Evolutionary conservation across 2,888 invertebrate genomes (phyloP).

Genomic region (Hoplodrina blanda): DNA sequence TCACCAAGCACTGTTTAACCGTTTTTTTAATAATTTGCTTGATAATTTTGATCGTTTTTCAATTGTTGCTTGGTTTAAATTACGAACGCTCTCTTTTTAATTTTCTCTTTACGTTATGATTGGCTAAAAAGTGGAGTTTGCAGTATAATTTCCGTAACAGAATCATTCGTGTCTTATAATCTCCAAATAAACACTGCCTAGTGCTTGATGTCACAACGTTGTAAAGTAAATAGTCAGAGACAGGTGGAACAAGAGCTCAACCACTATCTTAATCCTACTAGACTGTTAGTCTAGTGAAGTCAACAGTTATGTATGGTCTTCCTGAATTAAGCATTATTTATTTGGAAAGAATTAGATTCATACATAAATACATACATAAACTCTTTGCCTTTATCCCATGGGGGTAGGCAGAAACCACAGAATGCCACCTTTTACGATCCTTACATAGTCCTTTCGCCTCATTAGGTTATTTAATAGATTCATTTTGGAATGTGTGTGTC

Average conservation of each 20-base stretch:
- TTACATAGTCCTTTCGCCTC: too few relatives aligned
- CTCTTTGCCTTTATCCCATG: too few relatives aligned
- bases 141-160: background rate
- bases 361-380: too few relatives aligned
- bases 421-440: too few relatives aligned
- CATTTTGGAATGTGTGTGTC: too few relatives aligned
- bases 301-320: background rate
- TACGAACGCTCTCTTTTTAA: background rate
- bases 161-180: background rate
- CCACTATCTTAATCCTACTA: conserved; percentile 22
- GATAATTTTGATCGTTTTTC: too few relatives aligned
- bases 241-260: conserved; percentile 13
- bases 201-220: background rate
- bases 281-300: background rate
- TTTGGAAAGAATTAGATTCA: background rate
- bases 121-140: background rate
- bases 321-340: background rate
- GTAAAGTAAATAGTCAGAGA: conserved; percentile 7
- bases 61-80: background rate
- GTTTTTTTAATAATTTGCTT: too few relatives aligned
- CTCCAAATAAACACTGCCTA: background rate
- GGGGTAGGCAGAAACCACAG: too few relatives aligned
- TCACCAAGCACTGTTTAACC: background rate
- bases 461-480: too few relatives aligned
- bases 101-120: too few relatives aligned